phyloP scores from a whole-genome alignment of 1,140 invertebrate species.

The Diabrotica undecimpunctata region DNA sequence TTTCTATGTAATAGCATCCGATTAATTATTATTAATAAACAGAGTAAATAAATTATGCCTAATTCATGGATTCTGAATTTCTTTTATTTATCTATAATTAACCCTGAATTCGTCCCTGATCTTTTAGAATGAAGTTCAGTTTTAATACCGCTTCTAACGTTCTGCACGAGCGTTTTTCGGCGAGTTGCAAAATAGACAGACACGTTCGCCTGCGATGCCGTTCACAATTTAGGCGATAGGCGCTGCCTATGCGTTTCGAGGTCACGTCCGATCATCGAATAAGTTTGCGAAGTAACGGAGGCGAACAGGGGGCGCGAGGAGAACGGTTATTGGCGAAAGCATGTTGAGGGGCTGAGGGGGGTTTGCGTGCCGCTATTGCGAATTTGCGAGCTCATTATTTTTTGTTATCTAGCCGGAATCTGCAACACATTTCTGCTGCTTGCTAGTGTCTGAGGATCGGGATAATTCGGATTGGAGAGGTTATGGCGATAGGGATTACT shows the following conservation, averaged over 20 bases:
- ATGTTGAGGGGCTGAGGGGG: neutral
- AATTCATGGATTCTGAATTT: too few species aligned
- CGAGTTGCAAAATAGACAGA: slow-evolving; percentile 15
- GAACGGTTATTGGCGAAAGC: too few species aligned
- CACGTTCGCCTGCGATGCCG: neutral
- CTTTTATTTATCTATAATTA: too few species aligned
- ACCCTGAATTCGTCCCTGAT: neutral
- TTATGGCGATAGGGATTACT: neutral
- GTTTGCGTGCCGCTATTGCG: slow-evolving; percentile 12
- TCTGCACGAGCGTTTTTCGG: slow-evolving; percentile 14
- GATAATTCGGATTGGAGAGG: neutral
- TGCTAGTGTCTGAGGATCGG: neutral
- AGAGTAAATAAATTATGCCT: too few species aligned
- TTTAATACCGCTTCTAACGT: slow-evolving; percentile 3
- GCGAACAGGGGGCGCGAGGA: neutral
- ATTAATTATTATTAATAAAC: too few species aligned
- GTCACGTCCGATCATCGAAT: slow-evolving; percentile 16
- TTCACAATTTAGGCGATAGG: slow-evolving; percentile 17
- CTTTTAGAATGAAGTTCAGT: neutral
- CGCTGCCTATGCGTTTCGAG: slow-evolving; percentile 16
- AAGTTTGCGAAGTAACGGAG: neutral
- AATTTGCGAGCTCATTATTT: slow-evolving; percentile 13
- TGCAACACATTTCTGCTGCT: slow-evolving; percentile 10
- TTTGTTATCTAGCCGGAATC: slow-evolving; percentile 12
- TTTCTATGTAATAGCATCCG: too few species aligned